phyloP scores from a whole-genome alignment of 2,888 invertebrate species.

The Busseola fusca region DNA sequence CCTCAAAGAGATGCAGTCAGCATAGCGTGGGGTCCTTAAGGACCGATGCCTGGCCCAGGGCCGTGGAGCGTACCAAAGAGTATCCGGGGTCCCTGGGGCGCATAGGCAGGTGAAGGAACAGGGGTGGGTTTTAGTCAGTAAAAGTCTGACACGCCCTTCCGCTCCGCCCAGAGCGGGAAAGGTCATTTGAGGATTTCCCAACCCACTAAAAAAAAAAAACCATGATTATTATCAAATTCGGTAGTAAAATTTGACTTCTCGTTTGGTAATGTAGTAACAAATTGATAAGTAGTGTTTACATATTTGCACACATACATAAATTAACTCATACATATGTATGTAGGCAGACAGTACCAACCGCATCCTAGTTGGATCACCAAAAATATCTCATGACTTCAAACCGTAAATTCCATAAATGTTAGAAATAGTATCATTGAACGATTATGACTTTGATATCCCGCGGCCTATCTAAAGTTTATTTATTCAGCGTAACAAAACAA shows the following conservation, averaged over 20 bases:
- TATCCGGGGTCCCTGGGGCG: no score
- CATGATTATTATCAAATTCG: no score
- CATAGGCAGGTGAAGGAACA: no score
- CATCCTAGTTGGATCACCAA: neutral
- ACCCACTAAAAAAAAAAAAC: no score
- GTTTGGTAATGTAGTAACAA: neutral
- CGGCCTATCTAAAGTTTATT: slow-evolving; percentile 21
- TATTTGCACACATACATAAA: neutral
- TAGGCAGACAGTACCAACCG: neutral
- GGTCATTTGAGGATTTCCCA: no score
- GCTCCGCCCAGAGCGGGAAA: no score
- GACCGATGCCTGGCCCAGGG: no score
- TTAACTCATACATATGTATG: neutral
- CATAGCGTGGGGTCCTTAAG: no score
- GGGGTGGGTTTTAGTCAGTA: no score
- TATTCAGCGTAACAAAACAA: slow-evolving; percentile 37
- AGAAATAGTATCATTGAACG: slow-evolving; percentile 14
- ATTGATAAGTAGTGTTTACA: neutral
- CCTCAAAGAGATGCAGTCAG: no score
- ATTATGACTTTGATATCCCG: slow-evolving; percentile 21
- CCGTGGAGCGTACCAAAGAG: no score
- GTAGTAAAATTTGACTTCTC: neutral
- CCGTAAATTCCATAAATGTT: neutral
- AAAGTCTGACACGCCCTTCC: no score
- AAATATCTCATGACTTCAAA: neutral